phyloP scores from a whole-genome alignment of 2,888 invertebrate genomes.

The Conomelus anceps region DNA sequence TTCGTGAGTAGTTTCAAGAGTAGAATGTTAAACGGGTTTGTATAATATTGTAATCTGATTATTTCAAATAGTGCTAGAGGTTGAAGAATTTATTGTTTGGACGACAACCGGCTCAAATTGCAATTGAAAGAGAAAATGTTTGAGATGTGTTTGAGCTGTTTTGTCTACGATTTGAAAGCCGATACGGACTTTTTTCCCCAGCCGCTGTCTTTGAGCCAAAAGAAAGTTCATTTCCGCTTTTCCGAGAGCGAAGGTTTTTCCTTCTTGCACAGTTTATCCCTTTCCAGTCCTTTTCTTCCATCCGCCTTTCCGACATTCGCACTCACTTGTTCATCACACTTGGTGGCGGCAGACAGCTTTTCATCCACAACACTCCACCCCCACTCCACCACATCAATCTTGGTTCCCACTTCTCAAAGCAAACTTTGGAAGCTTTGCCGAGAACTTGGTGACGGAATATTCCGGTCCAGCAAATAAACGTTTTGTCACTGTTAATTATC shows the following conservation, averaged over 20 bases:
- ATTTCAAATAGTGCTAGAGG: not conserved
- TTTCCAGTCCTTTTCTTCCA: not conserved
- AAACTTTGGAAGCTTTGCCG: not conserved
- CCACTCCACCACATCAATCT: not conserved
- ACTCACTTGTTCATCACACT: not conserved
- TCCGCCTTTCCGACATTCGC: not conserved
- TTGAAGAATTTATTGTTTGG: not conserved
- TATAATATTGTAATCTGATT: not conserved
- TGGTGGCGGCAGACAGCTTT: not conserved
- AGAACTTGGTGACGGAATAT: not conserved
- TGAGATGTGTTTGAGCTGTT: not conserved
- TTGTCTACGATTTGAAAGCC: not conserved
- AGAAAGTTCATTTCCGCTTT: not conserved
- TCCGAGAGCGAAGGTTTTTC: not conserved
- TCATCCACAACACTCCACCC: not conserved
- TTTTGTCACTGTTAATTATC: not conserved
- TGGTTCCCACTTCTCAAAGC: not conserved
- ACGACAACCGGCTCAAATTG: not conserved
- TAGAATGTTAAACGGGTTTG: not conserved
- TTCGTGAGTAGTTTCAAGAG: no score
- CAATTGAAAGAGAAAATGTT: not conserved
- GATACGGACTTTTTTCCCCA: not conserved
- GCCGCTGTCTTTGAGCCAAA: not conserved
- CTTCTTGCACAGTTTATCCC: not conserved
- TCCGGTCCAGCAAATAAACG: not conserved